A percentile compares a stretch with the other conserved stretches of the same genome.
Conservation (phyloP, 1,140 invertebrate species). For the Formica exsecta region DNA sequence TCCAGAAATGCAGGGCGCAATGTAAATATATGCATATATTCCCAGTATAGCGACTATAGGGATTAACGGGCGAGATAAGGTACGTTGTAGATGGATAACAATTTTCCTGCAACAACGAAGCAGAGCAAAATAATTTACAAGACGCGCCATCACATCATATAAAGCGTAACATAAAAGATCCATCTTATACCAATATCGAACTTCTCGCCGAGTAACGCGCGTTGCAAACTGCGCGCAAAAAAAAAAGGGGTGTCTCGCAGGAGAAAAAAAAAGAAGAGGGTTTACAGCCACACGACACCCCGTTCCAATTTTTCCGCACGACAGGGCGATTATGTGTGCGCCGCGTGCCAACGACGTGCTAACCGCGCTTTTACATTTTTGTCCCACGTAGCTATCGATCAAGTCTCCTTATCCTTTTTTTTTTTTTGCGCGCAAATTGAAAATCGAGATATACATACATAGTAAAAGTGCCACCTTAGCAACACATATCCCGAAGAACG, state of each 20-base stretch:
- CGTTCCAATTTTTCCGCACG: slow-evolving; percentile 54
- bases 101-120: slow-evolving; percentile 4
- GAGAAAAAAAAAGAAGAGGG: not conserved
- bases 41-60: no score
- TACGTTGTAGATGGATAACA: not conserved
- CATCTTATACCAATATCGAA: slow-evolving; percentile 36
- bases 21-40: not conserved
- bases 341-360: slow-evolving; percentile 29
- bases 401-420: not conserved
- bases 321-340: slow-evolving; percentile 55
- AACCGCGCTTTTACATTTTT: slow-evolving; percentile 50
- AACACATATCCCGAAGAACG: not conserved
- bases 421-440: slow-evolving; percentile 7
- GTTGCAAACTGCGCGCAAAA: not conserved
- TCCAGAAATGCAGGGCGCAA: not conserved
- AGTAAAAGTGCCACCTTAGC: not conserved
- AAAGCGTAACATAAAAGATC: not conserved
- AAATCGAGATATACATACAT: slow-evolving; percentile 21
- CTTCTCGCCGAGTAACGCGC: slow-evolving; percentile 1
- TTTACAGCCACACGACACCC: slow-evolving; percentile 26
- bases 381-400: slow-evolving; percentile 52
- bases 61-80: not conserved
- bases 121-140: slow-evolving; percentile 38
- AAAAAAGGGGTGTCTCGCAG: slow-evolving; percentile 21
- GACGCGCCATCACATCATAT: not conserved